These are phyloP conservation scores for Drosophila tristis DNA, from an alignment of 1,140 invertebrate species.

Conservation along the genomic window DNA sequence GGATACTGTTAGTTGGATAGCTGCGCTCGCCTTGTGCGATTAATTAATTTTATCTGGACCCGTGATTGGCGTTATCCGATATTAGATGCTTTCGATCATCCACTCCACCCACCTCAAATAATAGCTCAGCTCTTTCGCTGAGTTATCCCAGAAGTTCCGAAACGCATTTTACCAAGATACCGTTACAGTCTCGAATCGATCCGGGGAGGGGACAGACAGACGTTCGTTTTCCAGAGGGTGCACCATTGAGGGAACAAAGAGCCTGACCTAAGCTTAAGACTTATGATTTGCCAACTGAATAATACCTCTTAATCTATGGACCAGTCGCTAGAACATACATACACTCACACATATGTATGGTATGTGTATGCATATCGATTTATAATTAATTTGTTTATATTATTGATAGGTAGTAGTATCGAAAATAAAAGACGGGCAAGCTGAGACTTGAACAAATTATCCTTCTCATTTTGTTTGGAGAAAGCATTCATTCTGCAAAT, in stretches of 20 bases:
- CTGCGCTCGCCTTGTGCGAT: too few species aligned
- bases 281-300: conserved; percentile 58
- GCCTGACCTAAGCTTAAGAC: not conserved
- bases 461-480: conserved; percentile 13
- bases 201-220: conserved; percentile 17
- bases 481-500: conserved; percentile 25
- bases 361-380: conserved; percentile 22
- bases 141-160: too few species aligned
- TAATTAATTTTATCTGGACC: too few species aligned
- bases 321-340: conserved; percentile 62
- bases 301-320: conserved; percentile 81
- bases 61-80: too few species aligned
- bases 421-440: conserved; percentile 7
- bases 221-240: too few species aligned
- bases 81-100: too few species aligned
- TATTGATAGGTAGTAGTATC: conserved; percentile 12
- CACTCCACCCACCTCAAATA: too few species aligned
- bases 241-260: not conserved
- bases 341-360: conserved; percentile 44
- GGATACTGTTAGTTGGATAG: too few species aligned
- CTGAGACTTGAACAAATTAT: not conserved
- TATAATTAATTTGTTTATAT: conserved; percentile 19
- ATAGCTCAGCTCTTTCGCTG: too few species aligned
- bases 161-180: too few species aligned
- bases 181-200: too few species aligned